phyloP scores from a whole-genome alignment of 1,140 invertebrate species.

The Notospermus geniculatus region DNA sequence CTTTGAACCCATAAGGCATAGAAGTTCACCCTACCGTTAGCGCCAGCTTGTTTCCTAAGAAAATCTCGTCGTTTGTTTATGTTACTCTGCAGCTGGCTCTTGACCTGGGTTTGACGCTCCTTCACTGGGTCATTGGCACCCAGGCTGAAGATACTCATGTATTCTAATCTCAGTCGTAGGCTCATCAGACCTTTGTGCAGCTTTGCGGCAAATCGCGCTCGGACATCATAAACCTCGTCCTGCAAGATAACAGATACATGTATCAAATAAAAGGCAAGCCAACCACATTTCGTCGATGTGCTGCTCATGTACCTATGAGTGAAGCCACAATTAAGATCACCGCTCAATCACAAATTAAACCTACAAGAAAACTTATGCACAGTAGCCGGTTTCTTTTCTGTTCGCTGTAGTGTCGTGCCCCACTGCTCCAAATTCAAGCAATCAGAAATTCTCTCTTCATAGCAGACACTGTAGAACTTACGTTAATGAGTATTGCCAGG shows the following conservation, averaged over 20 bases:
- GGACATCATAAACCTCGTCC: slow-evolving; percentile 86
- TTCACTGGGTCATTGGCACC: slow-evolving; percentile 81
- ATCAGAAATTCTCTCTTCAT: too few relatives aligned
- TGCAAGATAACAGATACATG: slow-evolving; percentile 45
- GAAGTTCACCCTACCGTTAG: slow-evolving; percentile 30
- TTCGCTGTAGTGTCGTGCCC: too few relatives aligned
- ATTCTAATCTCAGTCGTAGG: slow-evolving; percentile 78
- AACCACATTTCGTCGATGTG: too few relatives aligned
- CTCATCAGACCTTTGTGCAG: slow-evolving; percentile 81
- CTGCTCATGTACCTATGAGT: too few relatives aligned
- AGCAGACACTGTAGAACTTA: slow-evolving; percentile 62
- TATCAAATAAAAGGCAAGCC: too few relatives aligned
- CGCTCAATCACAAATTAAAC: too few relatives aligned
- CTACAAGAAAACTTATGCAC: too few relatives aligned
- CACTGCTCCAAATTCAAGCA: too few relatives aligned
- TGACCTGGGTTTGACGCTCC: slow-evolving; percentile 66
- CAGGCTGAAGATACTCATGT: slow-evolving; percentile 93
- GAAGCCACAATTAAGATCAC: too few relatives aligned
- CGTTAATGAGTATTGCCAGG: slow-evolving; percentile 84
- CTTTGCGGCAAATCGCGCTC: slow-evolving; percentile 86
- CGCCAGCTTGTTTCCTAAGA: slow-evolving; percentile 64
- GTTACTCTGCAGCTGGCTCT: slow-evolving; percentile 78
- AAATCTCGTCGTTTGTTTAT: slow-evolving; percentile 88
- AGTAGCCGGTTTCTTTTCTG: too few relatives aligned
- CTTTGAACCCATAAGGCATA: too few relatives aligned